A percentile compares a stretch with the other conserved stretches of the same genome.
Conservation (phyloP, 2,888 invertebrate genomes). For the Parnassius orleans region DNA sequence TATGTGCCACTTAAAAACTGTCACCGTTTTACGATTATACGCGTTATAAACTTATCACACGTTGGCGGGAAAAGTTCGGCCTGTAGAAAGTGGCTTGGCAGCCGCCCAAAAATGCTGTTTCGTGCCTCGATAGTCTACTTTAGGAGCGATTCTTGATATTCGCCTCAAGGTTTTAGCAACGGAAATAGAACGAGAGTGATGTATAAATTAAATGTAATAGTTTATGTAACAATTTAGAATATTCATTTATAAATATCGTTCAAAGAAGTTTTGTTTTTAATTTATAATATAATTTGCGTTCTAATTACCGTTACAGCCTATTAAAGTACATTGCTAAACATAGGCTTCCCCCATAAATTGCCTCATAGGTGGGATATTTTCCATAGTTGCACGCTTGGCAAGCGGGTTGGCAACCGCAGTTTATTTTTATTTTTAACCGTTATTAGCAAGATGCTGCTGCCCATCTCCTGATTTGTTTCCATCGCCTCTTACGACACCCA, state of each 20-base stretch:
- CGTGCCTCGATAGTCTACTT: conserved; percentile 13
- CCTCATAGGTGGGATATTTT: no score
- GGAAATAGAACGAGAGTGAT: conserved; percentile 16
- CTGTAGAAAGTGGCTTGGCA: conserved; percentile 24
- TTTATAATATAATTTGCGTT: no score
- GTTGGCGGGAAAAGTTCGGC: conserved; percentile 6
- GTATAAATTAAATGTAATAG: neutral
- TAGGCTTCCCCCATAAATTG: no score
- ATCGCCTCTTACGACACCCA: no score
- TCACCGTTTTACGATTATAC: conserved; percentile 6
- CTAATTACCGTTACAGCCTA: no score
- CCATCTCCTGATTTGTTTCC: no score
- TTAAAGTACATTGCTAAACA: no score
- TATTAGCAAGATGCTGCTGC: no score
- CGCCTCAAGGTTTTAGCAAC: conserved; percentile 4
- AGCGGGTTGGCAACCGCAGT: no score
- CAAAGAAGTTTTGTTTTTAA: neutral
- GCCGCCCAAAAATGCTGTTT: conserved; percentile 19
- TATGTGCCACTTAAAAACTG: conserved; percentile 5
- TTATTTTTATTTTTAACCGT: no score
- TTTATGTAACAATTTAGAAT: neutral
- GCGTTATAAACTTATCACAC: neutral
- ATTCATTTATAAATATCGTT: neutral
- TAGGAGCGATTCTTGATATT: conserved; percentile 18
- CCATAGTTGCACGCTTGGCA: no score